phyloP scores from a whole-genome alignment of 2,113 vertebrate genomes.

The Nansenia antarctica region DNA sequence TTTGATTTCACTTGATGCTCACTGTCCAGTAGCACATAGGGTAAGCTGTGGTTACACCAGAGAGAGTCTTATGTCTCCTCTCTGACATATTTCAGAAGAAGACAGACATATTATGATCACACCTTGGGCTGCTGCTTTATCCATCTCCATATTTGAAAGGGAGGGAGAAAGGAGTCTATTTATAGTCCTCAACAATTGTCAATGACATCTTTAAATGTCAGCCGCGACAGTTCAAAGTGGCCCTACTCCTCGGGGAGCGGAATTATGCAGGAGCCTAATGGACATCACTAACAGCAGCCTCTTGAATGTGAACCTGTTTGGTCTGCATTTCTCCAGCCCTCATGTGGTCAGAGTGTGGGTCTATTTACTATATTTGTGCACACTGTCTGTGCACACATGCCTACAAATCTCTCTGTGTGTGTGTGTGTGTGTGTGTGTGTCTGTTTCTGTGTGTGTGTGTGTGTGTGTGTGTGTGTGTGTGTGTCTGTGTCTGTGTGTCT shows the following conservation, averaged over 20 bases:
- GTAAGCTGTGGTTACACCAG: too few species aligned
- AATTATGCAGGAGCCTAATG: background rate
- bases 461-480: constrained; percentile 10
- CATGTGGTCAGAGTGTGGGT: background rate
- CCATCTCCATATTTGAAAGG: constrained; percentile 10
- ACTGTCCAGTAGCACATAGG: too few species aligned
- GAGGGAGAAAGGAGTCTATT: constrained; percentile 14
- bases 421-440: too few species aligned
- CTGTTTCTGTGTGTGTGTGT: too few species aligned
- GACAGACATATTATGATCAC: too few species aligned
- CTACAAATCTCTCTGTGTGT: background rate
- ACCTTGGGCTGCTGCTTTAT: too few species aligned
- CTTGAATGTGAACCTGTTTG: background rate
- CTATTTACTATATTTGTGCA: background rate
- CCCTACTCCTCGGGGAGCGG: constrained; percentile 1
- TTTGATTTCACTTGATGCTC: too few species aligned
- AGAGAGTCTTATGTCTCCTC: background rate
- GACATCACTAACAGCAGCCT: background rate
- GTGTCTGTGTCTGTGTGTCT: too few species aligned
- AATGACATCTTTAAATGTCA: constrained; percentile 23
- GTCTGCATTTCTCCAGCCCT: too few species aligned
- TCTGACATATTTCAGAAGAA: background rate
- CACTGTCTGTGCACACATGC: constrained; percentile 11
- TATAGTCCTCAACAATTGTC: too few species aligned
- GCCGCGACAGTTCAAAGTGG: constrained; percentile 10